Conservation (phyloP, 2,888 invertebrate genomes). For the Cryptus armator region DNA sequence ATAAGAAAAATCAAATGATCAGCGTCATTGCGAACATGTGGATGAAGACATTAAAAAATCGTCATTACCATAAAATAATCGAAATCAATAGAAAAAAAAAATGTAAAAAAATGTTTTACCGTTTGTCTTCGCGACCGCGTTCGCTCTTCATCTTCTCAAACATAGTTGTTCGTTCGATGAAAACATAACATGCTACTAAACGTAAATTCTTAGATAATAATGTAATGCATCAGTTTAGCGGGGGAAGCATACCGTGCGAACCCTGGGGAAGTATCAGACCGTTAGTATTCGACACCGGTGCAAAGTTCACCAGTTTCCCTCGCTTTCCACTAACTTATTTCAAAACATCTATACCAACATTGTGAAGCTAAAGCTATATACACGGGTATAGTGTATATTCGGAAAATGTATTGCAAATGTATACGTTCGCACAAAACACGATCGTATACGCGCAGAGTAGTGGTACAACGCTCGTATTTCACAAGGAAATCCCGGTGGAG, state of each 20-base stretch:
- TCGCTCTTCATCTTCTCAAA: not conserved
- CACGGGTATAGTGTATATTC: constrained; percentile 20
- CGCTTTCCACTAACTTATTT: constrained; percentile 11
- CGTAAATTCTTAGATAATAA: constrained; percentile 18
- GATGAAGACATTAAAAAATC: too few relatives aligned
- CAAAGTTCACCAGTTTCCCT: constrained; percentile 28
- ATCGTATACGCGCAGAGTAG: constrained; percentile 38
- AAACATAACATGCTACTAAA: not conserved
- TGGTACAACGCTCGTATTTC: constrained; percentile 61
- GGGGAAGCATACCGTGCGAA: not conserved
- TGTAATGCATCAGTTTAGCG: not conserved
- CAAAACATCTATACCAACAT: not conserved
- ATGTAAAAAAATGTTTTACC: too few relatives aligned
- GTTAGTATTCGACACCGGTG: constrained; percentile 47
- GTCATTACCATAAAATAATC: too few relatives aligned
- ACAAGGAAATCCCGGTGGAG: constrained; percentile 63
- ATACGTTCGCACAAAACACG: constrained; percentile 49
- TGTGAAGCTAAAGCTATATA: not conserved
- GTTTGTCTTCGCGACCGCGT: too few relatives aligned
- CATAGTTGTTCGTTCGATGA: not conserved
- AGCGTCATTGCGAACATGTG: too few relatives aligned
- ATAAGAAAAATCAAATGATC: too few relatives aligned
- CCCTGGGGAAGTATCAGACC: constrained; percentile 28
- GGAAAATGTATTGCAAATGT: constrained; percentile 58
- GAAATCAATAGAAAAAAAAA: too few relatives aligned